Conservation (phyloP, 1,140 invertebrate species). For the Brachionus sp. region DNA sequence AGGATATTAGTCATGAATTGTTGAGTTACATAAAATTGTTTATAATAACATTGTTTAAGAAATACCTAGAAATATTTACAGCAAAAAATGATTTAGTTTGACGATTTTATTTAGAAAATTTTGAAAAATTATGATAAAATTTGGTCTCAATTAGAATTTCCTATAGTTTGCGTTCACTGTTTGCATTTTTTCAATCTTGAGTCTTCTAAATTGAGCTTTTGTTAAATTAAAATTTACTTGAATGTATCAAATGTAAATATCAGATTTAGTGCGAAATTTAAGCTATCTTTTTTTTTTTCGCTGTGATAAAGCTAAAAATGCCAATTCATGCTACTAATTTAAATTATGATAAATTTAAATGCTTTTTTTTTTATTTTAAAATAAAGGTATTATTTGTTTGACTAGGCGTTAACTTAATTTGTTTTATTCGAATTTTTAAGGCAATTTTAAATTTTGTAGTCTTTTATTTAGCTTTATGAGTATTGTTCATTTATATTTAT, state of each 20-base stretch:
- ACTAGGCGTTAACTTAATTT: too few species aligned
- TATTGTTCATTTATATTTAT: too few species aligned
- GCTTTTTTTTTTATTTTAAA: too few species aligned
- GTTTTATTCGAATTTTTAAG: too few species aligned
- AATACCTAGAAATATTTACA: neutral
- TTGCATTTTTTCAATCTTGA: neutral
- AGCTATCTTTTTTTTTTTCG: neutral
- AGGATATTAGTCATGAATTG: neutral
- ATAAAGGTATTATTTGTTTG: too few species aligned
- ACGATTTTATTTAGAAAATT: neutral
- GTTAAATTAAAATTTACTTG: neutral
- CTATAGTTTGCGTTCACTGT: neutral
- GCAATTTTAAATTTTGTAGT: too few species aligned
- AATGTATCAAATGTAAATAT: slow-evolving; percentile 10
- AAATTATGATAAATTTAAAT: neutral
- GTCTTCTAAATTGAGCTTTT: neutral
- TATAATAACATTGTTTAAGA: neutral
- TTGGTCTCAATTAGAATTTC: neutral
- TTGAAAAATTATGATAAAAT: neutral
- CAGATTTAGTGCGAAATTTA: neutral
- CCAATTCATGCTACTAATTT: neutral
- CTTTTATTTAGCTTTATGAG: too few species aligned
- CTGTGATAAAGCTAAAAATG: neutral
- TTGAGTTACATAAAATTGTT: neutral
- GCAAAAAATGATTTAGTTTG: neutral